Evolutionary conservation across 2,888 invertebrate species (phyloP), one percentile per base, ranked within the genome.

Genomic region (Thereva nobilitata): DNA sequence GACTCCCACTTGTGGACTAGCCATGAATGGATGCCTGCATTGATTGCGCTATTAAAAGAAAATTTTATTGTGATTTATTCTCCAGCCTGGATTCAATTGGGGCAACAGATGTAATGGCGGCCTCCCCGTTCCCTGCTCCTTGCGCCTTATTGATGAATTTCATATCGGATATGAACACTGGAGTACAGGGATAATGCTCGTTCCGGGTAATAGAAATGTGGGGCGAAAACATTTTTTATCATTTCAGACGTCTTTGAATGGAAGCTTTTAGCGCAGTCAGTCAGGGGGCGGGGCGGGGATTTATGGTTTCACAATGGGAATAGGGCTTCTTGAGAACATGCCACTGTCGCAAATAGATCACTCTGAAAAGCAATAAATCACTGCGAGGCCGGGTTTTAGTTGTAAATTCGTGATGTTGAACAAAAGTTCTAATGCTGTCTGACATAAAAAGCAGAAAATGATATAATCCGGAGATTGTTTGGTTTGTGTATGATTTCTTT

Each of bases 1-100:
- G 37, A 7, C 35, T 12, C 38, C 37, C 59, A 38, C 2, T 12
- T 10, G n/a, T n/a, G 9, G 45, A 35, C 5, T 38, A 38, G 38
- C 38, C 47, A 59, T 47, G 49, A 59, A 37, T 59, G 59, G 47
- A 59, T 59, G 59, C 47, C 38, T 59, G 23, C 59, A 47, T 47
- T 59, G 59, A 59, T 59, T 59, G 59, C 59, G 59, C 59, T 59
- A 59, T 59, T 59, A 59, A 59, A 59, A 35, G 59, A 49, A 59
- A 47, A 40, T 59, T 59, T 47, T 59, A 47, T 59, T 59, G 59
- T 45, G 59, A 59, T 59, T 59, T 59, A 59, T 59, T 59, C 59
- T 40, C 38, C 45, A 8, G 38, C 59, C 52, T 34, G 6, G 59
- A 45, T 38, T 10, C 59, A 47, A 59, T 47, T 47, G 49, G 59